Percentiles rank a stretch among this genome's conserved stretches.
Conservation (phyloP, 2,888 invertebrate genomes). For the Diadegma fenestrale region DNA sequence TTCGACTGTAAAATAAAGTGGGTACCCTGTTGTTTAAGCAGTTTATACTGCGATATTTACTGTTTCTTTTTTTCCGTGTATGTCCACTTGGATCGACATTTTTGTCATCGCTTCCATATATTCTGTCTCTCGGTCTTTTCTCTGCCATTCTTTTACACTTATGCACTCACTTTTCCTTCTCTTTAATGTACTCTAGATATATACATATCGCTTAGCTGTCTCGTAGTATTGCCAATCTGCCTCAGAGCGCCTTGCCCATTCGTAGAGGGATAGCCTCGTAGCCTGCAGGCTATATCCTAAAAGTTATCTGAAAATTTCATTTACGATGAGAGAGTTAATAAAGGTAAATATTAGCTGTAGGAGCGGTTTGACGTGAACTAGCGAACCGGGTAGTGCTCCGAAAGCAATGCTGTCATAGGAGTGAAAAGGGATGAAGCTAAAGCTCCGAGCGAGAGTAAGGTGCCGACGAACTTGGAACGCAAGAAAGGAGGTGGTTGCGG, state of each 20-base stretch:
- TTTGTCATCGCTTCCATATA: not conserved
- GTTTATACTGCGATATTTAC: no score
- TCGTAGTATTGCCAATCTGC: constrained; percentile 77
- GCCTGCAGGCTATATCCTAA: constrained; percentile 82
- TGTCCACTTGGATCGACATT: constrained; percentile 51
- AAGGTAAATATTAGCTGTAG: constrained; percentile 84
- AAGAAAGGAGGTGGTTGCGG: constrained; percentile 1
- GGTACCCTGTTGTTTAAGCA: no score
- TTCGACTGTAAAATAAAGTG: no score
- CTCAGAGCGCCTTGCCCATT: constrained; percentile 75
- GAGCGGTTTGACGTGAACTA: constrained; percentile 82
- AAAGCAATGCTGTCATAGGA: constrained; percentile 71
- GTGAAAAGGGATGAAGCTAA: constrained; percentile 30
- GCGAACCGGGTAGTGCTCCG: constrained; percentile 73
- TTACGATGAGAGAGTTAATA: constrained; percentile 84
- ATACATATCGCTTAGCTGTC: constrained; percentile 36
- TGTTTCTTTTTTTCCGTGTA: no score
- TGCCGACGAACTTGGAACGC: constrained; percentile 22
- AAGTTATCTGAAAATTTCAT: constrained; percentile 85
- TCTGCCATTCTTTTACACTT: constrained; percentile 14
- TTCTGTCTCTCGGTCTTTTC: constrained; percentile 1
- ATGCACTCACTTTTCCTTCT: constrained; percentile 5
- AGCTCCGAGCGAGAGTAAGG: constrained; percentile 47
- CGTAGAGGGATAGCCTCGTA: constrained; percentile 79
- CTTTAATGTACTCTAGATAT: not conserved